A percentile compares a stretch with the other conserved stretches of the same genome.
phyloP scores from a whole-genome alignment of 2,797 vertebrate genomes.

The Champsocephalus esox region DNA sequence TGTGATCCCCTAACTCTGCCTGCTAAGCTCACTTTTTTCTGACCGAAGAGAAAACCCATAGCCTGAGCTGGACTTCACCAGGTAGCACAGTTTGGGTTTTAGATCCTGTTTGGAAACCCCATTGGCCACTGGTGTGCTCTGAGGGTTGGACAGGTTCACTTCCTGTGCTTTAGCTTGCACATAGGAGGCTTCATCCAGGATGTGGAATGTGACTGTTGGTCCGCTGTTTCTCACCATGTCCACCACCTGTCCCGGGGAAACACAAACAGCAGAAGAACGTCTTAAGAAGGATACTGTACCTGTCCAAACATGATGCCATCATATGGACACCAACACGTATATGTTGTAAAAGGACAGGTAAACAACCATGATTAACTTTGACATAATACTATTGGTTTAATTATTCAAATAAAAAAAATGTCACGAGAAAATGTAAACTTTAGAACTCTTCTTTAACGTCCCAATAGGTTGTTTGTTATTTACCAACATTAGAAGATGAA shows the following conservation, averaged over 20 bases:
- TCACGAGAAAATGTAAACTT: no score
- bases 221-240: slow-evolving; percentile 88
- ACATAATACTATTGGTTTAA: no score
- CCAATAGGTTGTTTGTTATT: no score
- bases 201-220: slow-evolving; percentile 85
- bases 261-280: background rate
- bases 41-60: slow-evolving; percentile 93
- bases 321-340: background rate
- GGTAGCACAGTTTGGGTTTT: slow-evolving; percentile 90
- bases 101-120: slow-evolving; percentile 51
- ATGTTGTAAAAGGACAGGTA: no score
- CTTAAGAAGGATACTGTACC: background rate
- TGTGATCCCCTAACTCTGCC: background rate
- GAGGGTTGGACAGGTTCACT: slow-evolving; percentile 80
- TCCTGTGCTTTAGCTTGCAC: slow-evolving; percentile 83
- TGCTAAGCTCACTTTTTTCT: slow-evolving; percentile 82
- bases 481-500: no score
- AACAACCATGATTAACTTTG: no score
- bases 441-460: no score
- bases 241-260: slow-evolving; percentile 86
- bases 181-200: slow-evolving; percentile 89
- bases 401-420: no score
- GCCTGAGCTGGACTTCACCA: slow-evolving; percentile 84
- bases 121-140: slow-evolving; percentile 62
- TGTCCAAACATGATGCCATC: background rate